These are phyloP conservation scores for Chrysolina americana DNA, from an alignment of 2,888 invertebrate species.

Conservation along the genomic window DNA sequence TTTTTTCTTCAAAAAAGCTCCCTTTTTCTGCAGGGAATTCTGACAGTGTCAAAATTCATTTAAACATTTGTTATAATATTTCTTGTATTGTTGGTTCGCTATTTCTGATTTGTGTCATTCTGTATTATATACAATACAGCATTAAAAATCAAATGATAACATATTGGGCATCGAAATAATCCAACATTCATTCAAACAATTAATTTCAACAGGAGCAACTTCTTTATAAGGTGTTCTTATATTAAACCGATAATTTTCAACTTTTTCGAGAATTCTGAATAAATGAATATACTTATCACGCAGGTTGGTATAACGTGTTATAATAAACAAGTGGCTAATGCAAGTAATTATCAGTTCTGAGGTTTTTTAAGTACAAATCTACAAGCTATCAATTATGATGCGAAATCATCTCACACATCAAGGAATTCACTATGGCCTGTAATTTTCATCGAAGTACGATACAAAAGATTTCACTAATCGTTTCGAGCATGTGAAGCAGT, in stretches of 20 bases:
- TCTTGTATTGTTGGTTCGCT: too few relatives aligned
- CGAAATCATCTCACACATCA: conserved; percentile 26
- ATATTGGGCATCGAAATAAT: conserved; percentile 20
- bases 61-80: too few relatives aligned
- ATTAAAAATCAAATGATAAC: conserved; percentile 21
- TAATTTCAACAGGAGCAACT: conserved; percentile 21
- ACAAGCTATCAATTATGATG: conserved; percentile 40
- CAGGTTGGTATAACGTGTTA: conserved; percentile 43
- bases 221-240: conserved; percentile 26
- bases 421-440: conserved; percentile 18
- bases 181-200: not conserved
- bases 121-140: too few relatives aligned
- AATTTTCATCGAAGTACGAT: conserved; percentile 24
- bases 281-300: conserved; percentile 47
- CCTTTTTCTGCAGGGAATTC: too few relatives aligned
- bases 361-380: conserved; percentile 34
- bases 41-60: too few relatives aligned
- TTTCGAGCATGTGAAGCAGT: conserved; percentile 17
- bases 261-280: conserved; percentile 30
- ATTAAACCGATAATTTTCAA: conserved; percentile 40
- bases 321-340: conserved; percentile 57
- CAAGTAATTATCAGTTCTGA: conserved; percentile 40
- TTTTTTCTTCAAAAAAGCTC: too few relatives aligned
- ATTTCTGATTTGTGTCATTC: not conserved
- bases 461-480: conserved; percentile 26